Evolutionary conservation across 2,797 vertebrate genomes (phyloP), one percentile per base, ranked within the genome.

Genomic region (Xenops minutus): DNA sequence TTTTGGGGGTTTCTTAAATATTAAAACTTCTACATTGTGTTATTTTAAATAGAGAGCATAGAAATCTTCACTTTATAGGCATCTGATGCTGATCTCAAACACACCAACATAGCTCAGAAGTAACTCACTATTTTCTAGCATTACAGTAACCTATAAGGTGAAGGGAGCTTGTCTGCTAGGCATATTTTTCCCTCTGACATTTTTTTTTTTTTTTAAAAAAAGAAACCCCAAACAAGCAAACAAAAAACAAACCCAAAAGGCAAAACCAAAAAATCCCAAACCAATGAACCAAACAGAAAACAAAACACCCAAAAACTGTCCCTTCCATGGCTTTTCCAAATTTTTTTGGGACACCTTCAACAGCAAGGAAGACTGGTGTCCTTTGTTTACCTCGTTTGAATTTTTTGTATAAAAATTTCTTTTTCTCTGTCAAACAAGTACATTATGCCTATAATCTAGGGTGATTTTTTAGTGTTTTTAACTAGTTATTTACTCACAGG

Each of bases 301-400:
- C 24, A 26, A 27, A 49, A 49, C 48, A 27, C 8, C 24, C 24
- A 12, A 32, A 54, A 20, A 7, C 52, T 12, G 19, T 89, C 10
- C 14, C 3, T 11, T 1, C 18, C 2, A 19, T 41, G 0, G 30
- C 0, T 5, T 7, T 56, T 46, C 14, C 41, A 66, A 24, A 23
- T 78, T 79, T 88, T 88, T 92, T 22, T 64, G 19, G 15, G 7
- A 19, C 92, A 18, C 7, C 14, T 85, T 88, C 41, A 81, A 61
- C 8, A 37, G 4, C 6, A 7, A 52, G 26, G 18, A 74, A 69
- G 22, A 46, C 9, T 64, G 4, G 1, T 71, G 8, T 49, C 34
- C 22, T 46, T 63, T 87, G 30, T 63, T 36, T 74, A 37, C 41
- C 36, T 74, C 9, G 19, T 79, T 81, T 84, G 32, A 17, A 14